These are phyloP conservation scores for Mormyrops boulengeri DNA, from an alignment of 2,797 vertebrate genomes.

Conservation along the genomic window DNA sequence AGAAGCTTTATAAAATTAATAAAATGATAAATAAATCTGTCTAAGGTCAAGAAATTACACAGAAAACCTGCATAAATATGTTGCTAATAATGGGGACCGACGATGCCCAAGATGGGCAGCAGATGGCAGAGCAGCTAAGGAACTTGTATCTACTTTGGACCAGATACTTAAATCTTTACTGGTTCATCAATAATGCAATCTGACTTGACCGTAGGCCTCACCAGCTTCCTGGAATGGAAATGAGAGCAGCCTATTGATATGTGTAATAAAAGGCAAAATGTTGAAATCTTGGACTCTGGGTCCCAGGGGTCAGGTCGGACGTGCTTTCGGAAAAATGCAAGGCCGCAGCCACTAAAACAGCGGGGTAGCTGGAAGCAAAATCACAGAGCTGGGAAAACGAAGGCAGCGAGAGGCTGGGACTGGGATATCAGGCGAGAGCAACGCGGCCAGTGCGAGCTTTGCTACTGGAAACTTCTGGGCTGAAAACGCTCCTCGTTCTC, in stretches of 20 bases:
- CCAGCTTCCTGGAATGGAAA: neutral
- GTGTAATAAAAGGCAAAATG: neutral
- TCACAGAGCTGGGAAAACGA: neutral
- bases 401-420: neutral
- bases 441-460: neutral
- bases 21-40: neutral
- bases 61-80: neutral
- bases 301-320: neutral
- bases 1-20: neutral
- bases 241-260: neutral
- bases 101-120: neutral
- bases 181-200: neutral
- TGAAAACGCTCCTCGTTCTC: conserved; percentile 1
- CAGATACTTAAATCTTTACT: neutral
- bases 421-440: neutral
- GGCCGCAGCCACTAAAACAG: neutral
- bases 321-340: neutral
- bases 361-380: neutral
- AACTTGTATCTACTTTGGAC: neutral
- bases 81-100: neutral
- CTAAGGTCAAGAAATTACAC: neutral
- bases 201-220: neutral
- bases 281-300: neutral
- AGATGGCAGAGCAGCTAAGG: neutral
- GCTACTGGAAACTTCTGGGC: conserved; percentile 18